Conservation (phyloP, 2,797 vertebrate genomes). For the Rhinatrema bivittatum region DNA sequence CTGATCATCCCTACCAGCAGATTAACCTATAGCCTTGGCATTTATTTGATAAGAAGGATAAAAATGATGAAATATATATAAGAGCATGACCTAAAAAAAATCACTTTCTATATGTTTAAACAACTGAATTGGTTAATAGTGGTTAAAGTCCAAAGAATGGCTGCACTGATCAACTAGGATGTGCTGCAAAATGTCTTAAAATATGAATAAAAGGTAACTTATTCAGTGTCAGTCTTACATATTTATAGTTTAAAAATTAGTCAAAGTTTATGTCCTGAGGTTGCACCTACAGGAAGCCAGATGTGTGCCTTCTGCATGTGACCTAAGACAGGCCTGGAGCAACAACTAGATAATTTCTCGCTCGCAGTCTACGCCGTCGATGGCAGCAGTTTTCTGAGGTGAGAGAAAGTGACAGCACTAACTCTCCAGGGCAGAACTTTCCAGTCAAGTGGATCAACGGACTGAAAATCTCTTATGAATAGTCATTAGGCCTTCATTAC, state of each 20-base stretch:
- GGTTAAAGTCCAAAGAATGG: constrained; percentile 27
- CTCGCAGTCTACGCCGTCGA: constrained; percentile 86
- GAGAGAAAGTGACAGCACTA: constrained; percentile 96
- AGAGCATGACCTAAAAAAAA: no score
- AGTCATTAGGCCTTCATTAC: constrained; percentile 99
- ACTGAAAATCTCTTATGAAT: constrained; percentile 98
- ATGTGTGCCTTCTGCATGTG: constrained; percentile 87
- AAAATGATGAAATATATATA: no score
- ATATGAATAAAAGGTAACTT: constrained; percentile 68
- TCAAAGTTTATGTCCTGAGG: constrained; percentile 75
- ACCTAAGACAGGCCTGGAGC: constrained; percentile 83
- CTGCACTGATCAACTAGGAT: constrained; percentile 15
- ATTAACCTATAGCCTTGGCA: no score
- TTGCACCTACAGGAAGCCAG: constrained; percentile 91
- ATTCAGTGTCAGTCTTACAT: constrained; percentile 63
- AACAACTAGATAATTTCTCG: constrained; percentile 88
- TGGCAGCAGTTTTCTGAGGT: constrained; percentile 90
- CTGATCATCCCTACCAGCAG: no score
- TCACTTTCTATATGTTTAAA: no score
- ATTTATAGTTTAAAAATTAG: constrained; percentile 81
- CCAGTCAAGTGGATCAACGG: constrained; percentile 96
- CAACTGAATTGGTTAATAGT: no score
- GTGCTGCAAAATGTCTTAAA: constrained; percentile 39
- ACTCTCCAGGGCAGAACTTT: constrained; percentile 98
- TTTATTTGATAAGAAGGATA: no score